phyloP scores from a whole-genome alignment of 2,888 invertebrate genomes.

The Asteroscopus sphinx region DNA sequence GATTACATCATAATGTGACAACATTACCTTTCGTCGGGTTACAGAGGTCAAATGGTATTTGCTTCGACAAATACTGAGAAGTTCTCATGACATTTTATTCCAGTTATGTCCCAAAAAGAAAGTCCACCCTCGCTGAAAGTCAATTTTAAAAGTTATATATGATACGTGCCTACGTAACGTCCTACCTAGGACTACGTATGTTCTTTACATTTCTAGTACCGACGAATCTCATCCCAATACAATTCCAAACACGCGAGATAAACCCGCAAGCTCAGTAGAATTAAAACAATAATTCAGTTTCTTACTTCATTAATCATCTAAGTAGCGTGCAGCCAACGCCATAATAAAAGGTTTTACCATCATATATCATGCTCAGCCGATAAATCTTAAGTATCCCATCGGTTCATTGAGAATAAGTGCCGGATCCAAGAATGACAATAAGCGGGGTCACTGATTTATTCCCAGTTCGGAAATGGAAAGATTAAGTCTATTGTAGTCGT shows the following conservation, averaged over 20 bases:
- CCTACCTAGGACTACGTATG: too few species aligned
- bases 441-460: constrained; percentile 46
- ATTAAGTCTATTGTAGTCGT: constrained; percentile 55
- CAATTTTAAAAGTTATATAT: too few species aligned
- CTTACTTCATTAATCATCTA: constrained; percentile 56
- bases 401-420: constrained; percentile 51
- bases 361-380: constrained; percentile 44
- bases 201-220: too few species aligned
- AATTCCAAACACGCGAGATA: not conserved
- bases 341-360: constrained; percentile 46
- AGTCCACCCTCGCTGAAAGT: too few species aligned
- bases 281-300: constrained; percentile 50
- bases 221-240: not conserved
- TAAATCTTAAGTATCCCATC: constrained; percentile 57
- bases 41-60: too few species aligned
- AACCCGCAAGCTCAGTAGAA: constrained; percentile 30
- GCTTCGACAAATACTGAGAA: too few species aligned
- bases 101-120: too few species aligned
- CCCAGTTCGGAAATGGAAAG: constrained; percentile 50
- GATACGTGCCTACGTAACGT: too few species aligned
- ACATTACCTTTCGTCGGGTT: too few species aligned
- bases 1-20: too few species aligned
- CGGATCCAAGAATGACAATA: constrained; percentile 57
- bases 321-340: constrained; percentile 50
- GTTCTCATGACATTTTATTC: too few species aligned